Base-by-base conservation (phyloP, 2,888 invertebrate genomes). In the Falcaria lacertinaria region DNA sequence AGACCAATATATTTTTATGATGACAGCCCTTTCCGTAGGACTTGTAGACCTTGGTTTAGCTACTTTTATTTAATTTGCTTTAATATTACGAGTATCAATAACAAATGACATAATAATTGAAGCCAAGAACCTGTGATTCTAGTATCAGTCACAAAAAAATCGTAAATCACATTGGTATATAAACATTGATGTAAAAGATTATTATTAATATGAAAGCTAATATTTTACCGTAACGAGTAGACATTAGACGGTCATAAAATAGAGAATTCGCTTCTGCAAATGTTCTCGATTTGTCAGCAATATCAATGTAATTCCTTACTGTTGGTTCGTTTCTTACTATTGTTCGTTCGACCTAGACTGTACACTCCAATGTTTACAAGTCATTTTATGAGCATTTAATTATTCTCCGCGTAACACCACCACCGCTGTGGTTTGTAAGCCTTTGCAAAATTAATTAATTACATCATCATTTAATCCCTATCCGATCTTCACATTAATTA, bases 1-100 rank as follows among this genome's bases (percentile, higher is more conserved):
- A 57, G 52, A 58, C 50, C 44, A 45, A 54, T 57, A 64, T 62
- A 60, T 70, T 69, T 65, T 63, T 59, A 65, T 57, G 54, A n/a
- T 46, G 37, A 44, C 43, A 43, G 34, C 16, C 35, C 43, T 41
- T 48, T 36, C 41, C 34, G 8, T 41, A 11, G 14, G 35, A 35
- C 39, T 35, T 19, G 42, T 22, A 15, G 42, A 8, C 17, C 15
- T 39, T 36, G 32, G 11, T 11, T 28, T 3, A 6, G 6, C 6
- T 19, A 19, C 19, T 19, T 19, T 4, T 15, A 22, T 14, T 13
- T 19, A 17, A 13, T 13, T 22, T 16, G 13, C 16, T 19, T 11
- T 19, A 13, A 5, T 13, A 33, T 1, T 33, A 16, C 2, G 32
- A 33, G 15, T 16, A 39, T 11, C 15, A 16, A 14, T 8, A n/a